Evolutionary conservation across 2,888 invertebrate genomes (phyloP).

Genomic region (Drosophila macrospina): DNA sequence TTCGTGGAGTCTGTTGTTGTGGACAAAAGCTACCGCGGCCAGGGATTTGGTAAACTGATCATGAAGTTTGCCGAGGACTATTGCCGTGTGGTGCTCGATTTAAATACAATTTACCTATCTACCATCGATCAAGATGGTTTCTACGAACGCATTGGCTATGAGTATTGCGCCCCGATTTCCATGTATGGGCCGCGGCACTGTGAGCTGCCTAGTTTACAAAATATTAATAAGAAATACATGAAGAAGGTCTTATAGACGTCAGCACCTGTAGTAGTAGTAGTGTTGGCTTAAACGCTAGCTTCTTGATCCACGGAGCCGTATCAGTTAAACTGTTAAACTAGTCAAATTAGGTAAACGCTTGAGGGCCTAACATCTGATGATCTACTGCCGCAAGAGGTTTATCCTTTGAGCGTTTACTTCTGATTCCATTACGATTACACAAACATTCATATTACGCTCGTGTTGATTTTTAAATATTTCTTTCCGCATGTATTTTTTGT

Average conservation of each 20-base stretch:
- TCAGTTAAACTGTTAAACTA: slow-evolving; percentile 59
- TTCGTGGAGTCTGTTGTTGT: slow-evolving; percentile 94
- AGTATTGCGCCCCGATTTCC: slow-evolving; percentile 89
- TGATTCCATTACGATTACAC: slow-evolving; percentile 72
- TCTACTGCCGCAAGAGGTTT: slow-evolving; percentile 51
- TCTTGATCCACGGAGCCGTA: slow-evolving; percentile 21
- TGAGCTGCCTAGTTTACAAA: slow-evolving; percentile 84
- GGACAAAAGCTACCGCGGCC: slow-evolving; percentile 89
- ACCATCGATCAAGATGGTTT: slow-evolving; percentile 91
- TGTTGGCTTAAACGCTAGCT: slow-evolving; percentile 50
- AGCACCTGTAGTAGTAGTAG: slow-evolving; percentile 69
- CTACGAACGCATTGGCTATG: slow-evolving; percentile 91
- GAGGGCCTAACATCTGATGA: slow-evolving; percentile 21
- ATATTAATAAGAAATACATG: slow-evolving; percentile 85
- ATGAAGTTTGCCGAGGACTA: slow-evolving; percentile 92
- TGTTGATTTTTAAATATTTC: slow-evolving; percentile 81
- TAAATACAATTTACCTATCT: slow-evolving; percentile 89
- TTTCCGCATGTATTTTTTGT: slow-evolving; percentile 77
- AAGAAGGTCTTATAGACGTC: slow-evolving; percentile 84
- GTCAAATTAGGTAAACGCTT: slow-evolving; percentile 67
- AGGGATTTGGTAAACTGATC: slow-evolving; percentile 91
- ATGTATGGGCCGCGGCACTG: slow-evolving; percentile 88
- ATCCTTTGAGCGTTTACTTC: slow-evolving; percentile 56
- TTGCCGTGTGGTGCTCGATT: slow-evolving; percentile 87
- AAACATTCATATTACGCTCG: slow-evolving; percentile 64